Evolutionary conservation across 2,797 vertebrate species (phyloP).

Genomic region (Sebastes ruberrimus): DNA sequence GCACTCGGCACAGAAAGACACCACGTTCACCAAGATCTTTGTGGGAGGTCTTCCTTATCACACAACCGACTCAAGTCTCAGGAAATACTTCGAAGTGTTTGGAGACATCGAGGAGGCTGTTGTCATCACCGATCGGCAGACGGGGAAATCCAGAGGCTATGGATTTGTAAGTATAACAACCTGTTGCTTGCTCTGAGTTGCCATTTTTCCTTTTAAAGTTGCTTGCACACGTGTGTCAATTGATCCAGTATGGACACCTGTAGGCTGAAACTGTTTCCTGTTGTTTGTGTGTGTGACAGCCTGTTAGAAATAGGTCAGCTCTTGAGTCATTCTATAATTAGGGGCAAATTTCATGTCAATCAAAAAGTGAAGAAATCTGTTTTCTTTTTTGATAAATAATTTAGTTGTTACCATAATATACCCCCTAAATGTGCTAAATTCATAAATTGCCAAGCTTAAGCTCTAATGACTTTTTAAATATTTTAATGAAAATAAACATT

Average conservation of each 20-base stretch:
- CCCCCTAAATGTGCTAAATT: too few relatives aligned
- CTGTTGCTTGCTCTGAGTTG: not conserved
- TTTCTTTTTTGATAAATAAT: too few relatives aligned
- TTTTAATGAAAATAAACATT: too few relatives aligned
- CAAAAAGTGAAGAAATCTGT: too few relatives aligned
- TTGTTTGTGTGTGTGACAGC: not conserved
- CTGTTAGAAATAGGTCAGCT: not conserved
- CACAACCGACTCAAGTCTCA: constrained; percentile 95
- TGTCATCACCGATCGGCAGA: constrained; percentile 96
- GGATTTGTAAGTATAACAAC: constrained; percentile 91
- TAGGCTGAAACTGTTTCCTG: not conserved
- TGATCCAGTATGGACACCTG: not conserved
- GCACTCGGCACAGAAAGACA: constrained; percentile 98
- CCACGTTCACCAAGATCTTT: constrained; percentile 98
- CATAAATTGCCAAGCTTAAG: too few relatives aligned
- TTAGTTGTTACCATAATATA: too few relatives aligned
- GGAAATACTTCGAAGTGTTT: constrained; percentile 97
- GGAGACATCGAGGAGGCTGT: constrained; percentile 98
- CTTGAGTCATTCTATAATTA: too few relatives aligned
- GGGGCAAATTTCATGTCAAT: too few relatives aligned
- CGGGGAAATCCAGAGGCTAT: constrained; percentile 95
- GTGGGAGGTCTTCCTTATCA: constrained; percentile 97
- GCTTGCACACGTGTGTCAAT: constrained; percentile 15
- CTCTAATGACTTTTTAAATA: too few relatives aligned
- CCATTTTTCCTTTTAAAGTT: not conserved